Evolutionary conservation across 35 echinoderm and acorn worm species (phyloP).

Genomic region (Acanthaster planci): DNA sequence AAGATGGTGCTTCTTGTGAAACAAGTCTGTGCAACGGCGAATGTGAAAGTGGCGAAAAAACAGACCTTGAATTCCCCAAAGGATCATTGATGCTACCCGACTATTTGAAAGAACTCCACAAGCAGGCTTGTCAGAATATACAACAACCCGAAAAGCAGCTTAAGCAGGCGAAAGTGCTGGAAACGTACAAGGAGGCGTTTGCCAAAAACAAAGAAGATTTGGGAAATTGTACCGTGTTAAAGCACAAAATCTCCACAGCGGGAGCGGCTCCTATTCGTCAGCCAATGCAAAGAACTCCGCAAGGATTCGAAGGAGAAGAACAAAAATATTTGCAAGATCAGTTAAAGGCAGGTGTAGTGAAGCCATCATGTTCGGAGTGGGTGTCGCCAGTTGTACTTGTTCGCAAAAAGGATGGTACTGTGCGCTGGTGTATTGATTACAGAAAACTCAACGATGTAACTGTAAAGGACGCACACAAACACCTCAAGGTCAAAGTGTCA

Average conservation of each 20-base stretch:
- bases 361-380: background rate
- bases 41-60: too few relatives aligned
- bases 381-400: constrained; percentile 59
- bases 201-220: background rate
- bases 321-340: background rate
- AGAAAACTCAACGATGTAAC: constrained; percentile 46
- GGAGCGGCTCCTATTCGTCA: constrained; percentile 1
- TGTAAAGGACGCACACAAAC: constrained; percentile 51
- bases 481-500: too few relatives aligned
- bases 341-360: constrained; percentile 32
- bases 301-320: background rate
- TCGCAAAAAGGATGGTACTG: constrained; percentile 37
- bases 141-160: too few relatives aligned
- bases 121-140: too few relatives aligned
- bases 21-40: too few relatives aligned
- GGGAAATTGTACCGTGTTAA: background rate
- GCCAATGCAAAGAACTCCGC: background rate
- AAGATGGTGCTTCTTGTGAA: too few relatives aligned
- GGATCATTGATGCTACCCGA: too few relatives aligned
- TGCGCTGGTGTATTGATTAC: constrained; percentile 58
- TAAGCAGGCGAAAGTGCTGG: background rate
- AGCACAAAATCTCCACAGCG: background rate
- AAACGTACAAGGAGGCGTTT: background rate
- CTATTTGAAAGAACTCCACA: too few relatives aligned
- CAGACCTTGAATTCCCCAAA: too few relatives aligned